Conservation (phyloP, 2,797 vertebrate genomes). For the Tympanoctomys barrerae region DNA sequence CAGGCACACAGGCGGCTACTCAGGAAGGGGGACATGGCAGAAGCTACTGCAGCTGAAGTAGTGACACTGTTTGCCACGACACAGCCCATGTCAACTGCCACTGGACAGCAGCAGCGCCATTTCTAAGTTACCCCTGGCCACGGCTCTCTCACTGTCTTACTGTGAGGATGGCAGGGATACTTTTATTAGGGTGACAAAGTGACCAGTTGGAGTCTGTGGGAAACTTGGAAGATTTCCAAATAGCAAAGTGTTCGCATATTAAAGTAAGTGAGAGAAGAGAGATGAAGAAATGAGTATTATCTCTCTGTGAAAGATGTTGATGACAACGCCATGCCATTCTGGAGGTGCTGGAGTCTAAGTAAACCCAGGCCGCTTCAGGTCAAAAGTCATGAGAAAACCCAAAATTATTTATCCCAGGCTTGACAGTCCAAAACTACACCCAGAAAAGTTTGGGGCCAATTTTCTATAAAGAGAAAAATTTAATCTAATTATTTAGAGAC, state of each 20-base stretch:
- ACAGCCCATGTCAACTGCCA: background rate
- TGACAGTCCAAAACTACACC: constrained; percentile 3
- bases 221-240: background rate
- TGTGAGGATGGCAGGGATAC: background rate
- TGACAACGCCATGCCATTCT: background rate
- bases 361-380: background rate
- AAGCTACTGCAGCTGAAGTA: background rate
- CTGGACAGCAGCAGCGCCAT: background rate
- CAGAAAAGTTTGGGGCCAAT: background rate
- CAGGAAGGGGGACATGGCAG: background rate
- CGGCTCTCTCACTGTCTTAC: background rate
- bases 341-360: background rate
- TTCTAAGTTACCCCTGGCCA: background rate
- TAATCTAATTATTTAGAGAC: background rate
- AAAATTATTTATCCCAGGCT: background rate
- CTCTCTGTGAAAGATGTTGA: background rate
- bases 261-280: background rate
- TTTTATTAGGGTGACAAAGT: background rate
- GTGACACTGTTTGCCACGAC: no score
- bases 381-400: constrained; percentile 28
- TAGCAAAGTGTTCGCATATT: background rate
- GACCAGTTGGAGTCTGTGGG: background rate
- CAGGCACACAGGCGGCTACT: background rate
- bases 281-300: background rate
- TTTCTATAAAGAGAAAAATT: background rate